Percentiles rank a stretch among this genome's conserved stretches.
These are phyloP conservation scores for Drosophila pallidifrons DNA, from an alignment of 1,140 invertebrate species.

Conservation along the genomic window DNA sequence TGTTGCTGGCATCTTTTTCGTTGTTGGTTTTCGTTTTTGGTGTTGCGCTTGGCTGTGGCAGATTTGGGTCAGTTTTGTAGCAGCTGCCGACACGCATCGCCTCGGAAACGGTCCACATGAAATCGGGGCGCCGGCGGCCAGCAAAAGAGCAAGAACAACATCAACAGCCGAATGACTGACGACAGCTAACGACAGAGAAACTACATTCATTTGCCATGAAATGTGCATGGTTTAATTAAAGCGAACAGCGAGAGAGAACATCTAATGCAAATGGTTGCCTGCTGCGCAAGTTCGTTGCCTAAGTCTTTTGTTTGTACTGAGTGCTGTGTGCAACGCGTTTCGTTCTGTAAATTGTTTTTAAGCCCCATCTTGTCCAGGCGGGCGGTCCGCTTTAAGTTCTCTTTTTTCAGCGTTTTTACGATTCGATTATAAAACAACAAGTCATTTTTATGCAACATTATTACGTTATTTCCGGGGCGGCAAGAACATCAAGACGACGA, in stretches of 20 bases:
- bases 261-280: conserved; percentile 45
- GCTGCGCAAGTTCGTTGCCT: conserved; percentile 56
- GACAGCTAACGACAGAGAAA: conserved; percentile 46
- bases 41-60: conserved; percentile 22
- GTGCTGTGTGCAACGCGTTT: conserved; percentile 36
- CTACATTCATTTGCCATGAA: conserved; percentile 44
- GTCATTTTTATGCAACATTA: conserved; percentile 75
- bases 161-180: neutral
- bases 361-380: conserved; percentile 3
- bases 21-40: conserved; percentile 3
- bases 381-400: conserved; percentile 18
- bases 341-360: conserved; percentile 25
- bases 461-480: conserved; percentile 78
- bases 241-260: conserved; percentile 12
- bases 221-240: conserved; percentile 68
- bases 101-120: conserved; percentile 18
- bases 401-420: conserved; percentile 57
- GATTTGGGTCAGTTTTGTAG: conserved; percentile 52
- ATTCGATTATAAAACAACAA: conserved; percentile 79
- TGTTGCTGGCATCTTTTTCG: conserved; percentile 11
- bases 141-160: neutral
- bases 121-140: conserved; percentile 24
- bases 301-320: conserved; percentile 56
- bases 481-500: conserved; percentile 18
- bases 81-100: conserved; percentile 43